Conservation (phyloP, 2,888 invertebrate genomes). For the Clunio marinus region DNA sequence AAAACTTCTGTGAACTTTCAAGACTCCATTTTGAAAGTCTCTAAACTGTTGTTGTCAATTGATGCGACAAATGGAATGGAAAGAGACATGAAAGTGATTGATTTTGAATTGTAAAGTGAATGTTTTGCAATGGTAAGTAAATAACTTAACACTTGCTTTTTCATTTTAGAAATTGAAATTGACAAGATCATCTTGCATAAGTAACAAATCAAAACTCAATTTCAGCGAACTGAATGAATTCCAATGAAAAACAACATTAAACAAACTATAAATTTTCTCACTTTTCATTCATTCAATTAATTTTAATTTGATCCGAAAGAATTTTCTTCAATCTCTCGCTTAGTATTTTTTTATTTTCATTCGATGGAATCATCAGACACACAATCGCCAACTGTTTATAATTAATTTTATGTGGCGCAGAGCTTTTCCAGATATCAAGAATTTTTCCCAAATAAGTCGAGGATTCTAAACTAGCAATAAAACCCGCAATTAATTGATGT, state of each 20-base stretch:
- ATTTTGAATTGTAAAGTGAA: neutral
- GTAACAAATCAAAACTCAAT: neutral
- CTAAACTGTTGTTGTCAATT: neutral
- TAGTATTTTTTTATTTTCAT: too few relatives aligned
- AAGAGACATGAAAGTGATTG: conserved; percentile 28
- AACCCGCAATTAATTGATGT: conserved; percentile 3
- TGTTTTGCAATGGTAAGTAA: neutral
- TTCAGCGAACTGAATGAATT: neutral
- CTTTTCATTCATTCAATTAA: conserved; percentile 35
- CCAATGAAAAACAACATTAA: neutral
- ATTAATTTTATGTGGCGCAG: conserved; percentile 39
- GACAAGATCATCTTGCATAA: neutral
- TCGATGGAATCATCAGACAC: conserved; percentile 36
- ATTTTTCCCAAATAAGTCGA: neutral
- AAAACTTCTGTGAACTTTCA: neutral
- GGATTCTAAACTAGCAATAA: conserved; percentile 4
- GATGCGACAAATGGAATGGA: neutral
- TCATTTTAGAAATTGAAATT: neutral
- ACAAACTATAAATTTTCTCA: conserved; percentile 38
- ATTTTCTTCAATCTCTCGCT: conserved; percentile 29
- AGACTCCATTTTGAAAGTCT: conserved; percentile 8
- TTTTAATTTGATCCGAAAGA: conserved; percentile 33
- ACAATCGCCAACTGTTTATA: conserved; percentile 39
- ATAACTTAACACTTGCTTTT: neutral
- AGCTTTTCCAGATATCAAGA: conserved; percentile 34